Evolutionary conservation across 2,797 vertebrate species (phyloP), one percentile per base, ranked within the genome.

Genomic region (Spinibarbus caldwelli): DNA sequence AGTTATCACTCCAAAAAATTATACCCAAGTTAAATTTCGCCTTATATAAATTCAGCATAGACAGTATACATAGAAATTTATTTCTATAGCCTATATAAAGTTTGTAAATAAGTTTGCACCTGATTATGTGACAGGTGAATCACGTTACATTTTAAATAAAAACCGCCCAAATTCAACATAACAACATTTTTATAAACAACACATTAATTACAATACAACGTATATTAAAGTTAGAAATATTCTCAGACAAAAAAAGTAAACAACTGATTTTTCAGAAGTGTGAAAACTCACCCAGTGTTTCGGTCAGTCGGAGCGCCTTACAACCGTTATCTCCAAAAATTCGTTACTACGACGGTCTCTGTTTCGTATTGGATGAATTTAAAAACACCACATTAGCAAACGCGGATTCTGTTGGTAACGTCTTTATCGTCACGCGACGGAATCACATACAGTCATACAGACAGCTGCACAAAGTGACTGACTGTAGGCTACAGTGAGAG

Each of bases 401-500:
- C 72, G 72, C 64, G 26, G 76, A 31, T 72, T 81, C 47, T 67
- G 31, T 38, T 38, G 59, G 78, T 64, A 80, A 77, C 78, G 71
- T 68, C 38, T 59, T 84, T 62, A 57, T 76, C 70, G 86, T 86
- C 86, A 81, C 52, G 52, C 52, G 36, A 73, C 85, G 80, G 83
- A 89, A 79, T 84, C 26, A 2, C 66, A 45, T 54, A 88, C 89
- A 89, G 87, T 86, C 88, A 73, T 43, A 85, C 87, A 80, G 45
- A 76, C 70, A 15, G 43, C 82, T 19, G n/a, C 70, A 89, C 86
- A 89, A 14, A 43, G 64, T 10, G 64, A 87, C 77, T 85, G 88
- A 85, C 85, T 89, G 88, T 88, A 89, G 36, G 26, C 75, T 75
- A 68, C 87, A 68, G 71, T 88, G n/a, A 23, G 23, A 75, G 5